Conservation (phyloP, 2,888 invertebrate genomes). For the Tortricodes alternella region DNA sequence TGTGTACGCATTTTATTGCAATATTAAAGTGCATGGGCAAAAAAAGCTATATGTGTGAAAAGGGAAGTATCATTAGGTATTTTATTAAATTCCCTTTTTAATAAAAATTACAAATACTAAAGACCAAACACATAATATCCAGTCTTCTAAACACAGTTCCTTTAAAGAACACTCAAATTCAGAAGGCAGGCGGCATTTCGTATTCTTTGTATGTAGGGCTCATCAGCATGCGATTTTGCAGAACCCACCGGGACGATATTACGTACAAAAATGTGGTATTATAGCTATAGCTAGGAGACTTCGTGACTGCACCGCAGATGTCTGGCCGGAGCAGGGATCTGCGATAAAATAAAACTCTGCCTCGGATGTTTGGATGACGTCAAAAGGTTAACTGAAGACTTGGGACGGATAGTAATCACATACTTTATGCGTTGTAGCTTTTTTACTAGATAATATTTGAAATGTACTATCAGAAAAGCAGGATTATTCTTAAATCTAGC, state of each 20-base stretch:
- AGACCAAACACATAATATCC: background rate
- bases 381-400: slow-evolving; percentile 2
- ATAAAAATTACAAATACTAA: no score
- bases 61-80: no score
- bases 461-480: no score
- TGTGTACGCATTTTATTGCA: no score
- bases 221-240: slow-evolving; percentile 48
- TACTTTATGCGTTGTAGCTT: background rate
- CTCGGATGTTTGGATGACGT: slow-evolving; percentile 5
- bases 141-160: background rate
- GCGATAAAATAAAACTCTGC: background rate
- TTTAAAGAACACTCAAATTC: slow-evolving; percentile 32
- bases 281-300: slow-evolving; percentile 27
- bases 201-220: slow-evolving; percentile 49
- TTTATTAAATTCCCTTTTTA: no score
- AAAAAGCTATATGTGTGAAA: no score
- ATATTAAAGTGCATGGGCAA: no score
- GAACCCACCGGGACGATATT: slow-evolving; percentile 48
- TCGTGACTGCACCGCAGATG: slow-evolving; percentile 22
- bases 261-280: slow-evolving; percentile 48
- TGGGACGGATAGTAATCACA: background rate
- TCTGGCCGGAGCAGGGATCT: background rate
- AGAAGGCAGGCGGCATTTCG: slow-evolving; percentile 42
- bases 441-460: background rate
- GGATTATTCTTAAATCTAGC: no score